These are phyloP conservation scores for Prosapia bicincta DNA, from an alignment of 2,888 invertebrate genomes.

Conservation along the genomic window DNA sequence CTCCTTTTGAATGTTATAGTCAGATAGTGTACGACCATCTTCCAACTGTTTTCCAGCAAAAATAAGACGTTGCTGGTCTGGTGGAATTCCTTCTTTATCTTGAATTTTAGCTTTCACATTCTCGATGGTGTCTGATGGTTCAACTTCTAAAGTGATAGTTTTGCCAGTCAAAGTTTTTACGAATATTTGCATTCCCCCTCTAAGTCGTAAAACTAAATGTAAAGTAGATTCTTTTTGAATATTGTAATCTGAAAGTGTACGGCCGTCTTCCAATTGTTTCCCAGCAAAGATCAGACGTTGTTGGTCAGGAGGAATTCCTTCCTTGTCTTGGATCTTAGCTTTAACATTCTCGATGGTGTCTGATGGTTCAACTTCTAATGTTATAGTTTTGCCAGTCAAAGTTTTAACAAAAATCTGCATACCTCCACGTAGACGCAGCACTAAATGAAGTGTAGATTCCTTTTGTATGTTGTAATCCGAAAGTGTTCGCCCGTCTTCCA, in stretches of 20 bases:
- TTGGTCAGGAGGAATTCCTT: constrained; percentile 58
- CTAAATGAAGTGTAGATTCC: constrained; percentile 45
- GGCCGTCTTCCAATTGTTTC: constrained; percentile 48
- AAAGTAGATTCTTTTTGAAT: constrained; percentile 58
- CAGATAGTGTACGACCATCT: constrained; percentile 57
- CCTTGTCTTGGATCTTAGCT: constrained; percentile 56
- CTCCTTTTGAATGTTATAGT: constrained; percentile 62
- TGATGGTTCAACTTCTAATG: constrained; percentile 53
- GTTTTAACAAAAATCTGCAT: constrained; percentile 60
- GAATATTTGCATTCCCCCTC: constrained; percentile 61
- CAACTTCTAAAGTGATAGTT: constrained; percentile 51
- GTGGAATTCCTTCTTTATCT: constrained; percentile 60
- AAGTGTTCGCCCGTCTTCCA: constrained; percentile 56
- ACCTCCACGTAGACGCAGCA: constrained; percentile 53
- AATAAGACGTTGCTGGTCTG: constrained; percentile 58
- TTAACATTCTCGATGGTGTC: constrained; percentile 61
- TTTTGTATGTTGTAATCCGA: constrained; percentile 57
- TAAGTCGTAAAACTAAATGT: constrained; percentile 54
- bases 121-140: constrained; percentile 58
- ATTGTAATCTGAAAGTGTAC: constrained; percentile 55
- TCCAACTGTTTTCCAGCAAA: constrained; percentile 61
- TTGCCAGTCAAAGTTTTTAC: constrained; percentile 52
- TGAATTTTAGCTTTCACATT: constrained; percentile 58
- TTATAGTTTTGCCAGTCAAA: constrained; percentile 51
- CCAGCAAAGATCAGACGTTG: constrained; percentile 48